Conservation (phyloP, 2,888 invertebrate genomes). For the Ophraella communa region DNA sequence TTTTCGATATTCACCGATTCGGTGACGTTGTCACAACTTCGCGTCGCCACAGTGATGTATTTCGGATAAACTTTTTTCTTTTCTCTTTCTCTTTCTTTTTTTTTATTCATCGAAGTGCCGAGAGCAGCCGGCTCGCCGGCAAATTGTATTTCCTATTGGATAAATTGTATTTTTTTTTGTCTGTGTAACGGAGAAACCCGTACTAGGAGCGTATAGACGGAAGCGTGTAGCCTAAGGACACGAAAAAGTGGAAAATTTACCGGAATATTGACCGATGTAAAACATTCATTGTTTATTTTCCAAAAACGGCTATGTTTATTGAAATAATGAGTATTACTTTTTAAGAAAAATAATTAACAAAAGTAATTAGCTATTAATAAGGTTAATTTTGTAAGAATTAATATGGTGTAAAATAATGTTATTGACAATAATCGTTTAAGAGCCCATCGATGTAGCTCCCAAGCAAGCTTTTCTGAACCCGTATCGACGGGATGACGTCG, state of each 20-base stretch:
- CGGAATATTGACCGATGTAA: background rate
- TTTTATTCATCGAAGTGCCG: slow-evolving; percentile 20
- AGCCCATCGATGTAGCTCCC: too few relatives aligned
- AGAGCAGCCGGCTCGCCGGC: slow-evolving; percentile 19
- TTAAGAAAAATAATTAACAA: too few relatives aligned
- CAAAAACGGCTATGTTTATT: background rate
- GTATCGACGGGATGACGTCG: too few relatives aligned
- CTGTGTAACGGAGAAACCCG: slow-evolving; percentile 2
- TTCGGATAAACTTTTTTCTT: slow-evolving; percentile 28
- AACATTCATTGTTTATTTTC: background rate
- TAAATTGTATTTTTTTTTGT: slow-evolving; percentile 19
- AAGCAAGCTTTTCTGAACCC: too few relatives aligned
- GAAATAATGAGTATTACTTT: too few relatives aligned
- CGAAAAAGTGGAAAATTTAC: background rate
- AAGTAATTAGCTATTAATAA: too few relatives aligned
- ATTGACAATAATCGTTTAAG: too few relatives aligned
- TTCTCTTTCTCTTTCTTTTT: background rate
- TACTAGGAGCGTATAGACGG: background rate
- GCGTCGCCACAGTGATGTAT: slow-evolving; percentile 29
- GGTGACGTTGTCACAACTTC: slow-evolving; percentile 24
- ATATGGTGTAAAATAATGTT: too few relatives aligned
- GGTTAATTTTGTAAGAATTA: too few relatives aligned
- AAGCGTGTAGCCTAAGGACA: background rate
- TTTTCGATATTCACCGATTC: slow-evolving; percentile 29
- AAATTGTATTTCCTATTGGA: slow-evolving; percentile 20